Base-by-base conservation (phyloP, 2,113 vertebrate genomes). In the Rostratula benghalensis region DNA sequence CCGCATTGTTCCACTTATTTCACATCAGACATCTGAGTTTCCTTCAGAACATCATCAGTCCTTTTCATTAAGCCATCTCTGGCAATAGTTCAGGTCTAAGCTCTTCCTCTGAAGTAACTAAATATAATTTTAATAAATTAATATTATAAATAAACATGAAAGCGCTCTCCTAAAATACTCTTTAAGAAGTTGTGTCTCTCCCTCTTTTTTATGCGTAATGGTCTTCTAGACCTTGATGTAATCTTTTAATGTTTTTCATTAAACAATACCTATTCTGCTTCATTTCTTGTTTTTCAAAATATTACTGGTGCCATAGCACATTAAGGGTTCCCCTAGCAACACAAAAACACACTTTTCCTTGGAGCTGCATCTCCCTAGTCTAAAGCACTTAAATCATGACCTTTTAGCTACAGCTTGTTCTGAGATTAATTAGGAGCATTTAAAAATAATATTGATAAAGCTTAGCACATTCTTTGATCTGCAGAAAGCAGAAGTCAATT, bases 321-420 rank as follows among this genome's bases (percentile, higher is more conserved):
- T 93, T 90, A 94, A 92, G 59, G 41, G 92, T 96, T 97, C 79
- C 83, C 97, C 46, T 96, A 93, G 98, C 95, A 97, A 97, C 95
- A 56, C 53, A 76, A 85, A 97, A 97, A 82, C 89, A 96, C 83
- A 75, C 67, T 95, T 96, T 91, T 96, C 76, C 91, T 94, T 57
- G 30, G 85, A 90, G 64, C 70, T 74, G 19, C 56, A 76, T 79
- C 93, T 87, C 77, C 63, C 1, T 51, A 33, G 24, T 60, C 82
- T 92, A 83, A 91, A 96, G 84, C 83, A 87, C 78, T 97, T 95
- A 95, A 95, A 93, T 92, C 39, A 33, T 89, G 92, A 65, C 93
- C 89, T 96, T 85, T 93, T 93, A 90, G 87, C 84, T 96, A 31
- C 83, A 93, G 70, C 68, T 94, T 70, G 39, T 95, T 95, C 93